Evolutionary conservation across 1,140 invertebrate genomes (phyloP), one percentile per base, ranked within the genome.

Genomic region (Helicorthomorpha holstii): DNA sequence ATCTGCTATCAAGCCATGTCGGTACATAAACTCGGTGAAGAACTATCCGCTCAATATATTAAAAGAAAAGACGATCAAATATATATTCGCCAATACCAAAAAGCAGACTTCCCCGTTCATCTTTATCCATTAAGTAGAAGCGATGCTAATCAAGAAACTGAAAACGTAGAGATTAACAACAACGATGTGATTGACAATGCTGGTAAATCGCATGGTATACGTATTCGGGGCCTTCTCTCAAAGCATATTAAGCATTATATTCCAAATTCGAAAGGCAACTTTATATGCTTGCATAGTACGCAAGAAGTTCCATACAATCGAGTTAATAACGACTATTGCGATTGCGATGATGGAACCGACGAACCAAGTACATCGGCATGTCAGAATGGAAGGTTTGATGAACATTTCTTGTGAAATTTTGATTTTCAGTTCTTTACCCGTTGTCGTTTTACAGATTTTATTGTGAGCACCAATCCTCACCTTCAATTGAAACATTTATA

Each of bases 251-350:
- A 25, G 3, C n/a, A 41, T 48, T 74, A 73, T 51, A 52, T 60
- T 22, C 64, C 66, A 21, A 65, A 66, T 54, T 48, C 46, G 1
- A 58, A 58, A 12, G 64, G 62, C 12, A 66, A 66, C 49, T 73
- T 74, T 54, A 51, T 54, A 19, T 74, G 73, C 58, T 61, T 73
- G 14, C 44, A 46, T 19, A 26, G 56, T 21, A 61, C 59, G n/a
- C 58, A 63, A 50, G 56, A 66, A 49, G 66, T 73, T 38, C 57
- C 66, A 21, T 57, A 54, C 56, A 38, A 51, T 23, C 46, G 52
- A 34, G 50, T 62, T 3, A 62, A 62, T 50, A 62, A 62, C 44
- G 53, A 59, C 56, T 63, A 61, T 41, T 63, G 61, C 52, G 59
- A 63, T 48, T 63, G 61, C 45, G 49, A 52, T 4, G 61, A 62